These are phyloP conservation scores for Menura novaehollandiae DNA, from an alignment of 2,113 vertebrate species.

Conservation along the genomic window DNA sequence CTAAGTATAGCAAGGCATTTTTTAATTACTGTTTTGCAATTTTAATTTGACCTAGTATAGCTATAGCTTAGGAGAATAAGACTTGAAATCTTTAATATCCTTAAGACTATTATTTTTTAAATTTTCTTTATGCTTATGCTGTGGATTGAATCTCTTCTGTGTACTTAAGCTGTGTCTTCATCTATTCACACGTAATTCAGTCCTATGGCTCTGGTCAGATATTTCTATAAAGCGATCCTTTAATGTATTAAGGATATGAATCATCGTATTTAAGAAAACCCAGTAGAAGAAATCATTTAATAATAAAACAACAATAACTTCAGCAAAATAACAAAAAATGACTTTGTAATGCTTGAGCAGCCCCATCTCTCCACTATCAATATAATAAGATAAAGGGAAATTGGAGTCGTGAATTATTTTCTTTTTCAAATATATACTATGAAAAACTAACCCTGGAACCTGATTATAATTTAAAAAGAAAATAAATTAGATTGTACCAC, in stretches of 20 bases:
- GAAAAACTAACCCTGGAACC: not conserved
- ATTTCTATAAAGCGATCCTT: not conserved
- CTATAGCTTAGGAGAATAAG: not conserved
- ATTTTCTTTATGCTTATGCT: not conserved
- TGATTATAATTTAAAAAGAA: constrained; percentile 1
- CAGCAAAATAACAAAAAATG: not conserved
- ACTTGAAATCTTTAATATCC: not conserved
- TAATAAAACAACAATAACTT: not conserved
- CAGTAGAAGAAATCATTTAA: not conserved
- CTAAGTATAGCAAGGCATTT: not conserved
- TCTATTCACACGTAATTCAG: not conserved
- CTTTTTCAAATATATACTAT: not conserved
- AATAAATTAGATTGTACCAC: constrained; percentile 1
- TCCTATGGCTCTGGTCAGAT: not conserved
- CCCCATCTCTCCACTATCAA: not conserved
- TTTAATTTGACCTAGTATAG: not conserved
- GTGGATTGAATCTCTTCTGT: not conserved
- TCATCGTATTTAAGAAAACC: not conserved
- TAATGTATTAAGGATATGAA: not conserved
- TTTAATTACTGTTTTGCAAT: not conserved
- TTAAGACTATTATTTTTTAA: not conserved
- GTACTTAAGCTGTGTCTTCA: not conserved
- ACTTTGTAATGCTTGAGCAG: constrained; percentile 15
- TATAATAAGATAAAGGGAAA: constrained; percentile 5
- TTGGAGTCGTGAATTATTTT: not conserved